Evolutionary conservation across 2,113 vertebrate species (phyloP), one percentile per base, ranked within the genome.

Genomic region (Sapayoa aenigma): DNA sequence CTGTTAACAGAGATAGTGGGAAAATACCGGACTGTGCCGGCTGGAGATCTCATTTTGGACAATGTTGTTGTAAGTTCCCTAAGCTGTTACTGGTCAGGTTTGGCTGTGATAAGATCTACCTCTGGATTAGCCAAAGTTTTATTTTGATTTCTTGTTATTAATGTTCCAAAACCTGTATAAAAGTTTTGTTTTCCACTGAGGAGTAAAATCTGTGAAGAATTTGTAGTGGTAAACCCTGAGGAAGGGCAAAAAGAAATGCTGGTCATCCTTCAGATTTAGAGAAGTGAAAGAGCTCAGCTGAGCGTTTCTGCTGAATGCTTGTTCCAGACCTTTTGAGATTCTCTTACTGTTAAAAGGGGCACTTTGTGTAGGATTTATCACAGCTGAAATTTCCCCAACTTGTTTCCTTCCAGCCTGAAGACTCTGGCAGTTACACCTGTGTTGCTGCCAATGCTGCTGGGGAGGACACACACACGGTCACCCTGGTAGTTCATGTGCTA

Each of bases 371-470:
- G 55, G 37, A 37, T 41, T 14, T 33, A 62, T 33, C 37, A 41
- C 39, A 85, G 59, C 2, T 85, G 49, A 65, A 25, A 68, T 59
- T 50, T 39, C 60, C 47, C 2, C 35, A 17, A 13, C 9, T 1
- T 60, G 56, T 72, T 92, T 86, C 30, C 47, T 78, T 93, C 33
- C 95, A 99, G 99, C 98, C 97, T 3, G 98, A 98, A n/a, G 99
- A 99, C 93, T 97, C 98, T 74, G 99, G 99, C 46, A 96, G 87
- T 90, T 99, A 99, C 37, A 99, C 98, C 16, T 99, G 99, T 72
- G 87, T 98, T 52, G 99, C 99, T 71, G 97, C 66, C 52, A 99
- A 99, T 19, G 74, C 94, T 41, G 98, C 98, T 6, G 99, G 99
- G 46, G 98, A 98, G 96, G 99, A 99, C 89, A 97, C 96, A 13